phyloP scores from a whole-genome alignment of 2,888 invertebrate species.

The Caenorhabditis virilis region DNA sequence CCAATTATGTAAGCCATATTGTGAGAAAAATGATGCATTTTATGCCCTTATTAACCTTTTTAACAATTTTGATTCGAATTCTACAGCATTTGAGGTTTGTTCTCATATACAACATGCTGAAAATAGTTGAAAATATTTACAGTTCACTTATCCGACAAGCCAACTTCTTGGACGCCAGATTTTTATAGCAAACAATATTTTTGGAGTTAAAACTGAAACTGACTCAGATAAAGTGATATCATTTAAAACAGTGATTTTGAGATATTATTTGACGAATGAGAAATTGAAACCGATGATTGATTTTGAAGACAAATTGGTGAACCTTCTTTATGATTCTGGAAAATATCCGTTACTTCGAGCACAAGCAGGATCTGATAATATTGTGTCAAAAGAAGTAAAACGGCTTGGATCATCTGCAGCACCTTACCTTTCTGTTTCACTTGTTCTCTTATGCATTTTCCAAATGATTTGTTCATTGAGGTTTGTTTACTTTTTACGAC shows the following conservation, averaged over 20 bases:
- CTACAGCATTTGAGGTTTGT: background rate
- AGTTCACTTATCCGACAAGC: slow-evolving; percentile 53
- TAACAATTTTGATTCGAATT: slow-evolving; percentile 3
- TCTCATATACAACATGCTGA: no score
- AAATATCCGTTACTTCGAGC: slow-evolving; percentile 42
- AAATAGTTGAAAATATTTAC: slow-evolving; percentile 10
- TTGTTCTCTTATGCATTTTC: slow-evolving; percentile 40
- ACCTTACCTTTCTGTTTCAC: slow-evolving; percentile 45
- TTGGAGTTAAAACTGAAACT: slow-evolving; percentile 35
- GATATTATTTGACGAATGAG: slow-evolving; percentile 46
- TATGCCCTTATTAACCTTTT: slow-evolving; percentile 41
- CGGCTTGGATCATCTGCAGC: slow-evolving; percentile 48
- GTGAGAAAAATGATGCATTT: slow-evolving; percentile 55
- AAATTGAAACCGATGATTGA: slow-evolving; percentile 32
- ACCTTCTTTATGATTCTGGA: slow-evolving; percentile 44
- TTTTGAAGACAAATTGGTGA: slow-evolving; percentile 48
- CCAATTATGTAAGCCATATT: slow-evolving; percentile 58
- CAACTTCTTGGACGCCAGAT: slow-evolving; percentile 45
- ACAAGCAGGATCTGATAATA: slow-evolving; percentile 49
- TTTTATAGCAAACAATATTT: slow-evolving; percentile 51
- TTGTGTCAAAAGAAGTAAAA: slow-evolving; percentile 49
- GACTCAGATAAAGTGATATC: slow-evolving; percentile 13
- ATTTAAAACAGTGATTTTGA: slow-evolving; percentile 44
- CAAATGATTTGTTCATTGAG: slow-evolving; percentile 53
- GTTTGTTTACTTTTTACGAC: slow-evolving; percentile 4